Conservation (phyloP, 2,113 vertebrate species). For the Peucedramus taeniatus region DNA sequence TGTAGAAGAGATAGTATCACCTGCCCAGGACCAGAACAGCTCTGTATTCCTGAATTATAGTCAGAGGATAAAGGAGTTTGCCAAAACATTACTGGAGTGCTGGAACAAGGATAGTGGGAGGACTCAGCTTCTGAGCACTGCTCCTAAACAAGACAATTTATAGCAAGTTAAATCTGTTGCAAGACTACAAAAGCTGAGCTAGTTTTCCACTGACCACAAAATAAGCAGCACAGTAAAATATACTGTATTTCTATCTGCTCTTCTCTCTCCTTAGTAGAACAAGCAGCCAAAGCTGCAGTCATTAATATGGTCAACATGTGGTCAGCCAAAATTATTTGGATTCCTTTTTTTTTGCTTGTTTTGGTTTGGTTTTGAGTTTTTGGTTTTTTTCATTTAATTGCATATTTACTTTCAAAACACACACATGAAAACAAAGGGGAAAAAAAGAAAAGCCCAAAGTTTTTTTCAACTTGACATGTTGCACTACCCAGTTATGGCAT, state of each 20-base stretch:
- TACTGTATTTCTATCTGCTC: neutral
- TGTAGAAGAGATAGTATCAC: neutral
- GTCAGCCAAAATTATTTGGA: neutral
- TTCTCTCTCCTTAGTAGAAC: neutral
- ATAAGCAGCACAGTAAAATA: slow-evolving; percentile 3
- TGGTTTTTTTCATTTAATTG: neutral
- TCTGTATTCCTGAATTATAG: slow-evolving; percentile 12
- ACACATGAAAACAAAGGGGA: neutral
- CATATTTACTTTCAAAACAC: neutral
- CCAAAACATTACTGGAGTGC: neutral
- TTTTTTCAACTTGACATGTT: neutral
- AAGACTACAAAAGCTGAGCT: slow-evolving; percentile 13
- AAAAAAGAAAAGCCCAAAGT: neutral
- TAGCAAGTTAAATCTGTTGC: neutral
- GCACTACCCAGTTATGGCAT: slow-evolving; percentile 14
- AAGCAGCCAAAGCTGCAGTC: neutral
- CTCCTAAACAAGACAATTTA: slow-evolving; percentile 25
- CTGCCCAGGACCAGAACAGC: neutral
- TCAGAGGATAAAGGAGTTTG: neutral
- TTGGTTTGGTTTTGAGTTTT: neutral
- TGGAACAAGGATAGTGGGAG: neutral
- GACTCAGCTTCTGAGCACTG: neutral
- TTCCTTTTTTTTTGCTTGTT: neutral
- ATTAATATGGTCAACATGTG: neutral
- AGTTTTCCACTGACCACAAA: neutral